A percentile compares a stretch with the other conserved stretches of the same genome.
Conservation (phyloP, 1,140 invertebrate genomes). For the Tribolium castaneum region DNA sequence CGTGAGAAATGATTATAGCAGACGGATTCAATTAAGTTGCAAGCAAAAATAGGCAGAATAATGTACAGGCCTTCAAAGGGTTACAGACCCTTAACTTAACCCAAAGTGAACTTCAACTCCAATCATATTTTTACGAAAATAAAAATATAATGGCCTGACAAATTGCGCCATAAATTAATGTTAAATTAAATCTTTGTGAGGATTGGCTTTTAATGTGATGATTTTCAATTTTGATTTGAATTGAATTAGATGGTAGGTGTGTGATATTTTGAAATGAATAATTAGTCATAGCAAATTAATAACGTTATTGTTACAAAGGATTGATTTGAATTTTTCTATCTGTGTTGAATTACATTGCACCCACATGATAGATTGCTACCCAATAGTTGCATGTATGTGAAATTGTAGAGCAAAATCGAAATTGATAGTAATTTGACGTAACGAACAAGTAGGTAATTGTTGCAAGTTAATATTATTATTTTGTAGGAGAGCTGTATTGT, state of each 20-base stretch:
- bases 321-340: conserved; percentile 1
- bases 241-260: conserved; percentile 6
- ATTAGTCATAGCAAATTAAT: conserved; percentile 24
- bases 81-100: background rate
- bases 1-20: background rate
- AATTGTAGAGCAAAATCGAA: background rate
- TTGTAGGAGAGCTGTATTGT: background rate
- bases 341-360: background rate
- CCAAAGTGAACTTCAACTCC: background rate
- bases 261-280: conserved; percentile 8
- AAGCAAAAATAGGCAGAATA: background rate
- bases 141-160: background rate
- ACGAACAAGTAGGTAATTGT: conserved; percentile 17
- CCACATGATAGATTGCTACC: background rate
- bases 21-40: background rate
- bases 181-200: background rate
- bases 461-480: conserved; percentile 10
- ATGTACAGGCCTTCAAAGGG: background rate
- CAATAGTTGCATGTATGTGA: background rate
- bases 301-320: background rate
- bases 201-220: conserved; percentile 14
- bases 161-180: background rate
- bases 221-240: conserved; percentile 13
- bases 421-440: conserved; percentile 21
- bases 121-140: too few species aligned